Percentiles rank a stretch among this genome's conserved stretches.
Evolutionary conservation across 2,797 vertebrate genomes (phyloP).

Genomic region (Brachyalestes nurse): DNA sequence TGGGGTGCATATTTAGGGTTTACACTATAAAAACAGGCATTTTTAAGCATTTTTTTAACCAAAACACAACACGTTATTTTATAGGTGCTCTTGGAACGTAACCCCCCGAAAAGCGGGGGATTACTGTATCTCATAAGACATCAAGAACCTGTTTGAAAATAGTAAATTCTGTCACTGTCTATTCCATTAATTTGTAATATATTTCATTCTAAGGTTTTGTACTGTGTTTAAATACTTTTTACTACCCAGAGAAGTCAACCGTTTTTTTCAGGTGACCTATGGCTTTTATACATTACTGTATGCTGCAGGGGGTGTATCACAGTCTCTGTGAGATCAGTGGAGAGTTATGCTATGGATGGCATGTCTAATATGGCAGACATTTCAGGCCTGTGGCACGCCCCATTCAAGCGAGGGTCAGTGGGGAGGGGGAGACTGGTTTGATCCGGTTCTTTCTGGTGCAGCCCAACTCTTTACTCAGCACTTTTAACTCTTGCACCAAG

Average conservation of each 20-base stretch:
- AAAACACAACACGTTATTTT: too few relatives aligned
- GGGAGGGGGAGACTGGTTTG: slow-evolving; percentile 50
- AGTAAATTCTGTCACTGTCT: too few relatives aligned
- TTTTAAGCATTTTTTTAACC: too few relatives aligned
- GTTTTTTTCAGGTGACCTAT: not conserved
- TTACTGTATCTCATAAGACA: too few relatives aligned
- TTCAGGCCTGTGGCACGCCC: slow-evolving; percentile 49
- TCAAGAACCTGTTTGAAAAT: too few relatives aligned
- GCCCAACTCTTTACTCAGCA: slow-evolving; percentile 66
- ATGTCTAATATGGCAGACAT: slow-evolving; percentile 48
- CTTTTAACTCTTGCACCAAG: slow-evolving; percentile 68
- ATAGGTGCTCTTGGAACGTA: too few relatives aligned
- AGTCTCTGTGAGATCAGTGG: slow-evolving; percentile 61
- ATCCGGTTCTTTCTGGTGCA: slow-evolving; percentile 62
- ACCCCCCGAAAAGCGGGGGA: too few relatives aligned
- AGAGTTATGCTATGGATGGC: slow-evolving; percentile 51
- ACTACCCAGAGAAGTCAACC: not conserved
- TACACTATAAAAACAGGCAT: too few relatives aligned
- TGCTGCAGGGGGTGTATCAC: slow-evolving; percentile 15
- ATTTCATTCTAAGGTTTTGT: too few relatives aligned
- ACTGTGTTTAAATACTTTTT: too few relatives aligned
- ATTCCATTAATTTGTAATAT: too few relatives aligned
- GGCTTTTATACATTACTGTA: not conserved
- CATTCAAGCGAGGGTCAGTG: slow-evolving; percentile 18
- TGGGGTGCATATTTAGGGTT: too few relatives aligned